Evolutionary conservation across 2,888 invertebrate genomes (phyloP), one percentile per base, ranked within the genome.

Genomic region (Drosophila borborema): DNA sequence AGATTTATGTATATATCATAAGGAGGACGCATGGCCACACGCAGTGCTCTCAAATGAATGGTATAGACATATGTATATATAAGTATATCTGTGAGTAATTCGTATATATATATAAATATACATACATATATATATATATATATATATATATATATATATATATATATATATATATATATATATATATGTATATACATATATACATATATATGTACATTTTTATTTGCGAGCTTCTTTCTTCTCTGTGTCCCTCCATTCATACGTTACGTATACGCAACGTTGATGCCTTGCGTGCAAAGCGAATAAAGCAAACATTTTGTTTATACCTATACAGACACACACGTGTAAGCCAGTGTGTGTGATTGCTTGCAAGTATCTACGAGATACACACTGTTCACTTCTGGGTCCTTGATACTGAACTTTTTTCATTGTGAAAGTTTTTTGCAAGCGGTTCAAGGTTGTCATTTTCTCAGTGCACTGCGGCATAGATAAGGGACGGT

Each of bases 341-440:
- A 18, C 7, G 2, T 51, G 36, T 60, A n/a, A 20, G 45, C 9
- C 10, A 10, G 28, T 38, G 36, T 49, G 12, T 40, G 16, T 20
- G 6, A 48, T 45, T 40, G 2, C 4, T 14, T 54, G n/a, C n/a
- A 12, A 49, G 10, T 53, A 34, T 34, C 1, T 46, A n/a, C 28
- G n/a, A 74, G 65, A 74, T 61, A 75, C 90, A 61, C 59, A 68
- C 86, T 86, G 72, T 64, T 63, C 74, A 60, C 74, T 86, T 74
- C 86, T 86, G 86, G 64, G 68, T 86, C 86, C 86, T 86, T 86
- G 86, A 86, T 86, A 86, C 86, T 86, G 86, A 86, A 86, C 90
- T 86, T 86, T 86, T 90, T 86, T 90, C 81, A 82, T 81, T 88
- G 86, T 90, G 86, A 86, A 86, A 86, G 86, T 90, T 86, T 86